Percentiles rank a stretch among this genome's conserved stretches.
Evolutionary conservation across 1,140 invertebrate species (phyloP).

Genomic region (Diuraphis noxia): DNA sequence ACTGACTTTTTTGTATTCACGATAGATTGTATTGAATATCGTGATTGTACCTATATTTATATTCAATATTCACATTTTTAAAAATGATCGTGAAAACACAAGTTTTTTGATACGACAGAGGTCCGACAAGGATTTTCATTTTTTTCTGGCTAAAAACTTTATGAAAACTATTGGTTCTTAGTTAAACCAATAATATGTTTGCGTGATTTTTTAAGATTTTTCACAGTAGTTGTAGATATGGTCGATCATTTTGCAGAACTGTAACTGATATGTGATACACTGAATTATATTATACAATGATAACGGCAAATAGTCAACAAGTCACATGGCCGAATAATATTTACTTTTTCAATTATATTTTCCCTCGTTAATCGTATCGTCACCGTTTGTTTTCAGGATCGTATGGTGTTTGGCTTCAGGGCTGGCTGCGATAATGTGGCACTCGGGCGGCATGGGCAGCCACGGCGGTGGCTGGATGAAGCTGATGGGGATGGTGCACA

Average conservation of each 20-base stretch:
- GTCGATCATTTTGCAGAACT: background rate
- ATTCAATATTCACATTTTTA: background rate
- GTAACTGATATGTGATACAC: background rate
- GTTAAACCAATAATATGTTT: background rate
- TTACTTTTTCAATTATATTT: background rate
- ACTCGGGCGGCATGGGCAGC: conserved; percentile 75
- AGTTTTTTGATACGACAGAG: background rate
- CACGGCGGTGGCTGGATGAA: conserved; percentile 78
- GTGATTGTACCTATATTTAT: too few species aligned
- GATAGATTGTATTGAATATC: background rate
- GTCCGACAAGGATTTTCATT: too few species aligned
- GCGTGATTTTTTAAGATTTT: background rate
- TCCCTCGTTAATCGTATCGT: background rate
- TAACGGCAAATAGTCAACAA: background rate
- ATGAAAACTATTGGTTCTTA: background rate
- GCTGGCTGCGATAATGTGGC: conserved; percentile 68
- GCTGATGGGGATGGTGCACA: conserved; percentile 79
- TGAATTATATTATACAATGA: background rate
- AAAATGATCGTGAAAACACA: background rate
- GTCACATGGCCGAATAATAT: background rate
- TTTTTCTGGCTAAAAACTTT: too few species aligned
- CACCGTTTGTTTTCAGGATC: background rate
- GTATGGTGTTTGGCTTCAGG: conserved; percentile 53
- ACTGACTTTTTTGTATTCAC: background rate
- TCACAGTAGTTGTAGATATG: background rate